Evolutionary conservation across 1,140 invertebrate species (phyloP).

Genomic region (Drosophila watanabei): DNA sequence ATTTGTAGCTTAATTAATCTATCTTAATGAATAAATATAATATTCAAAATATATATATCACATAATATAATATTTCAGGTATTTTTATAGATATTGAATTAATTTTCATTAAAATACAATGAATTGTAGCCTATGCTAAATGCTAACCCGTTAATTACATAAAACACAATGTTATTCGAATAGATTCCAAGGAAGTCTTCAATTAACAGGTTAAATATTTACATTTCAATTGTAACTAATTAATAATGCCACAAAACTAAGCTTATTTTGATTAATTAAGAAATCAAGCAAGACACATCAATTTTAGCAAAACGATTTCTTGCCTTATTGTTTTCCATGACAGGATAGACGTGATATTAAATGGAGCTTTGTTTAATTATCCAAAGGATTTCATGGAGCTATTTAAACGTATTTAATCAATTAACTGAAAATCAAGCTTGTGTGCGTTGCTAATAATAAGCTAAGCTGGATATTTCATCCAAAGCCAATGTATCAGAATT

Average conservation of each 20-base stretch:
- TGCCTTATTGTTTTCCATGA: neutral
- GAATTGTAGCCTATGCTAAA: neutral
- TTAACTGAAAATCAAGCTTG: neutral
- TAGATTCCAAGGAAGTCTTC: too few species aligned
- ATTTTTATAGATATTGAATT: neutral
- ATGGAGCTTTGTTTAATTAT: neutral
- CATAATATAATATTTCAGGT: neutral
- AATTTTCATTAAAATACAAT: neutral
- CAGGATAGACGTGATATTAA: neutral
- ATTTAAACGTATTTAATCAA: neutral
- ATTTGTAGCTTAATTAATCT: neutral
- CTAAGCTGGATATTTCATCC: neutral
- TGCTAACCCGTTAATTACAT: too few species aligned
- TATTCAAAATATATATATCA: too few species aligned
- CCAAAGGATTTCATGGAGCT: too few species aligned
- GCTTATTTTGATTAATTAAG: neutral
- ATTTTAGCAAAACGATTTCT: neutral
- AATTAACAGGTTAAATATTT: neutral
- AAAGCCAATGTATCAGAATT: conserved; percentile 6
- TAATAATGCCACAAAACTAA: neutral
- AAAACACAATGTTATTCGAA: neutral
- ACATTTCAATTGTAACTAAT: neutral
- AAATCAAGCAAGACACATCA: neutral
- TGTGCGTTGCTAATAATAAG: neutral
- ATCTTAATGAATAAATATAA: too few species aligned